Percentiles rank a stretch among this genome's conserved stretches.
These are phyloP conservation scores for Kryphioiulus occultus DNA, from an alignment of 2,888 invertebrate genomes.

Conservation along the genomic window DNA sequence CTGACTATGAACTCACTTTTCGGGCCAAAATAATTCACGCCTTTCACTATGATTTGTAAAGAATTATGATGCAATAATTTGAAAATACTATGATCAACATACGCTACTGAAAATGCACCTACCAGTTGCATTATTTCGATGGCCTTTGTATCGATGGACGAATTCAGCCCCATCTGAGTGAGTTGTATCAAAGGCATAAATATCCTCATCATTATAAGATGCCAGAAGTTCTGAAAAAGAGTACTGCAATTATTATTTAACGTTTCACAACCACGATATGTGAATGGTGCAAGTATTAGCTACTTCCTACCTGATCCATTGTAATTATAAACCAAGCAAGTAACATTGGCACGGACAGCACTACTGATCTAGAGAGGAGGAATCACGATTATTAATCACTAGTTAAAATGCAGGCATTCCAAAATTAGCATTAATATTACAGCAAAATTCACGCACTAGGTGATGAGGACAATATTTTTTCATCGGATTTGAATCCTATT, in stretches of 20 bases:
- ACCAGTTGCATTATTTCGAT: slow-evolving; percentile 69
- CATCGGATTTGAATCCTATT: slow-evolving; percentile 59
- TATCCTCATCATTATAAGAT: slow-evolving; percentile 92
- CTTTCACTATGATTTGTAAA: slow-evolving; percentile 72
- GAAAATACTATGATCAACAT: background rate
- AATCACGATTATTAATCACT: background rate
- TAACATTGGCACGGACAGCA: slow-evolving; percentile 72
- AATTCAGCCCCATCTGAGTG: slow-evolving; percentile 67
- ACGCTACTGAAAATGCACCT: slow-evolving; percentile 22
- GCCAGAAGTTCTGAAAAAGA: slow-evolving; percentile 76
- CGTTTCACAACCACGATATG: background rate
- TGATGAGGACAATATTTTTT: slow-evolving; percentile 72
- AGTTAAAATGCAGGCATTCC: background rate
- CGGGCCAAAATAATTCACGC: slow-evolving; percentile 93
- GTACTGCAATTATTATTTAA: background rate
- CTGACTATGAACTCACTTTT: slow-evolving; percentile 89
- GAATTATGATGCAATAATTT: background rate
- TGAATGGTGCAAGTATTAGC: background rate
- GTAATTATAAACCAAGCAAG: slow-evolving; percentile 89
- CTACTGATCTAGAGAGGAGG: slow-evolving; percentile 59
- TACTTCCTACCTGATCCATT: slow-evolving; percentile 72
- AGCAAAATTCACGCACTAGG: slow-evolving; percentile 61
- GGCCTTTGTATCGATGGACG: slow-evolving; percentile 71
- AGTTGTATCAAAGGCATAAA: slow-evolving; percentile 82
- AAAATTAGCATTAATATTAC: background rate